Conservation (phyloP, 2,888 invertebrate genomes). For the Disparrhopalites patrizii region DNA sequence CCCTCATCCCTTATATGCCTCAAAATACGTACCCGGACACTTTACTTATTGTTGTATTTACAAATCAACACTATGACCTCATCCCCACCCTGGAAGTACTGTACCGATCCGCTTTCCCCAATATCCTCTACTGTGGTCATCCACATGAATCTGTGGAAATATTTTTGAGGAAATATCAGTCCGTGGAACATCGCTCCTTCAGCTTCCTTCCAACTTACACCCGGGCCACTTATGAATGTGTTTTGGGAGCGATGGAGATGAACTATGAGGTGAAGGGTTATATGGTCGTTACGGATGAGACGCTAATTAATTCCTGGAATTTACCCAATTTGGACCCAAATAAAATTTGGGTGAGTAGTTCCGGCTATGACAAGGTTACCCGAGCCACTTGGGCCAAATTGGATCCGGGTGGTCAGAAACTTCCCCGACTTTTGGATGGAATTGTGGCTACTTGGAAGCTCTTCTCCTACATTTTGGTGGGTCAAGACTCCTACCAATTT, state of each 20-base stretch:
- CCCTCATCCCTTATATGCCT: constrained; percentile 45
- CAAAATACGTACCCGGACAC: constrained; percentile 38
- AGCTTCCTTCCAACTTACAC: constrained; percentile 49
- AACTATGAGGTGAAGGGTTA: constrained; percentile 50
- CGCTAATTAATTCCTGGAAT: constrained; percentile 48
- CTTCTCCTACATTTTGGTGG: constrained; percentile 44
- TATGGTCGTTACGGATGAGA: constrained; percentile 48
- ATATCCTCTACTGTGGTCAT: constrained; percentile 49
- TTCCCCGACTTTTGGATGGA: constrained; percentile 46
- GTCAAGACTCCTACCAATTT: constrained; percentile 40
- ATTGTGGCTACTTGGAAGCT: constrained; percentile 46
- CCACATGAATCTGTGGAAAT: constrained; percentile 49
- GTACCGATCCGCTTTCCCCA: constrained; percentile 48
- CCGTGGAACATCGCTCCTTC: constrained; percentile 48
- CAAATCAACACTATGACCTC: constrained; percentile 48
- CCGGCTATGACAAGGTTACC: constrained; percentile 43
- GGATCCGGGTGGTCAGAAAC: constrained; percentile 46
- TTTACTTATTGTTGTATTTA: constrained; percentile 49
- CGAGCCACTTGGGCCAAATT: constrained; percentile 42
- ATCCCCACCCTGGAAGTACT: constrained; percentile 49
- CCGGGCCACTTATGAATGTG: constrained; percentile 49
- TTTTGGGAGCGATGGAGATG: constrained; percentile 50
- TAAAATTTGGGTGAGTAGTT: constrained; percentile 48
- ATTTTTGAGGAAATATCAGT: constrained; percentile 48
- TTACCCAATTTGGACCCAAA: constrained; percentile 45